Evolutionary conservation across 1,140 invertebrate species (phyloP).

Genomic region (Nautilus pompilius): DNA sequence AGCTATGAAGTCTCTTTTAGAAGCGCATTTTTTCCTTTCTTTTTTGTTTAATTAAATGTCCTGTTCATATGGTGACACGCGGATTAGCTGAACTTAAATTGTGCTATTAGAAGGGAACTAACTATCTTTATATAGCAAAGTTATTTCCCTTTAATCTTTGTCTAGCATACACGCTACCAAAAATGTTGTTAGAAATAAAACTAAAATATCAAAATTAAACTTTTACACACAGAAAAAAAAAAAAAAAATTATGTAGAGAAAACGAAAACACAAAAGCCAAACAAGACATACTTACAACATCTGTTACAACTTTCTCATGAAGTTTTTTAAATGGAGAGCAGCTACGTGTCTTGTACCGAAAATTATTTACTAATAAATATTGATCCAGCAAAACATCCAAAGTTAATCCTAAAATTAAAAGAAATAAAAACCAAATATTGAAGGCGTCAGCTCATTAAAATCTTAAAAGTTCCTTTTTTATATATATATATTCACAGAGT

Average conservation of each 20-base stretch:
- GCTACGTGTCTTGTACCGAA: conserved; percentile 32
- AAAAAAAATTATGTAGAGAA: background rate
- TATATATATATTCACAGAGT: no score
- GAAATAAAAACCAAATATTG: no score
- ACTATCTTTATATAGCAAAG: background rate
- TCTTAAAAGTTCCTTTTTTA: no score
- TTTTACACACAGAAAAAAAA: background rate
- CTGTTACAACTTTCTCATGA: conserved; percentile 43
- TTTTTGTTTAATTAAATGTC: no score
- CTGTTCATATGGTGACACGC: no score
- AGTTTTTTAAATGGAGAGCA: conserved; percentile 36
- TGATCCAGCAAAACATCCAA: conserved; percentile 29
- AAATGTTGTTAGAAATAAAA: background rate
- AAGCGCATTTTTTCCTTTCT: no score
- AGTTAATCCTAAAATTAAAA: conserved; percentile 25
- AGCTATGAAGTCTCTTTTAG: no score
- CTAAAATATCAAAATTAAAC: background rate
- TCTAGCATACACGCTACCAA: background rate
- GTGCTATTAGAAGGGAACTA: no score
- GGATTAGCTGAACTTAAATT: no score
- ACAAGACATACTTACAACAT: conserved; percentile 31
- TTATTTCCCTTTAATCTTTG: background rate
- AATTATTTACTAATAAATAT: conserved; percentile 21
- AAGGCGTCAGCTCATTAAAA: no score
- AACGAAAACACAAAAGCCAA: background rate